These are phyloP conservation scores for Coremacera marginata DNA, from an alignment of 2,888 invertebrate genomes.

Conservation along the genomic window DNA sequence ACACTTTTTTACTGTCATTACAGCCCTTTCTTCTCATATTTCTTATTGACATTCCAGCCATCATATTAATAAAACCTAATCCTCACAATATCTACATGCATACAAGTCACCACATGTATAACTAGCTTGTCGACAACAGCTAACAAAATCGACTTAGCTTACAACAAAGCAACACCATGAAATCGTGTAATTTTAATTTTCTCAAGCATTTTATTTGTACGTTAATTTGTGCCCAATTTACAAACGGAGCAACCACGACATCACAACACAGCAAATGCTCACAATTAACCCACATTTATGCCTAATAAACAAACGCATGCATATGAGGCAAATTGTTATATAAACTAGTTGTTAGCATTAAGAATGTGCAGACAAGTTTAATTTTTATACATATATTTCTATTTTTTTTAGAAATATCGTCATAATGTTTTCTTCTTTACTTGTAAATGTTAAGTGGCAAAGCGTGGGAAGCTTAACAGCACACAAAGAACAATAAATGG, in stretches of 20 bases:
- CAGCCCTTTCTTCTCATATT: no score
- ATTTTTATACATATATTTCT: no score
- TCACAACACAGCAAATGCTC: not conserved
- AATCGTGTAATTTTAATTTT: constrained; percentile 31
- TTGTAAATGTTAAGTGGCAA: not conserved
- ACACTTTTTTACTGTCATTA: no score
- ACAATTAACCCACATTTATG: constrained; percentile 32
- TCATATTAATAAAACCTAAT: no score
- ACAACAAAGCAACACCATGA: not conserved
- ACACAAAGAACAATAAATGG: not conserved
- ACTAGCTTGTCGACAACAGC: not conserved
- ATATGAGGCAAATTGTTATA: not conserved
- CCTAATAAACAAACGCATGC: not conserved
- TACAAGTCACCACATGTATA: no score
- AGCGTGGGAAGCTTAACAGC: constrained; percentile 5
- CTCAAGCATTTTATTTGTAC: constrained; percentile 8
- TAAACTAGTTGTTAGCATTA: not conserved
- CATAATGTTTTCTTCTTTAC: no score
- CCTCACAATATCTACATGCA: no score
- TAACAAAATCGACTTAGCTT: not conserved
- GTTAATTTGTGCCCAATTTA: constrained; percentile 19
- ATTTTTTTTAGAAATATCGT: no score
- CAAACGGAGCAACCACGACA: not conserved
- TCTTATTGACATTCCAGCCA: no score
- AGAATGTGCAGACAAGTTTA: no score